Base-by-base conservation (phyloP, 2,888 invertebrate species). In the Cephus nigrinus region DNA sequence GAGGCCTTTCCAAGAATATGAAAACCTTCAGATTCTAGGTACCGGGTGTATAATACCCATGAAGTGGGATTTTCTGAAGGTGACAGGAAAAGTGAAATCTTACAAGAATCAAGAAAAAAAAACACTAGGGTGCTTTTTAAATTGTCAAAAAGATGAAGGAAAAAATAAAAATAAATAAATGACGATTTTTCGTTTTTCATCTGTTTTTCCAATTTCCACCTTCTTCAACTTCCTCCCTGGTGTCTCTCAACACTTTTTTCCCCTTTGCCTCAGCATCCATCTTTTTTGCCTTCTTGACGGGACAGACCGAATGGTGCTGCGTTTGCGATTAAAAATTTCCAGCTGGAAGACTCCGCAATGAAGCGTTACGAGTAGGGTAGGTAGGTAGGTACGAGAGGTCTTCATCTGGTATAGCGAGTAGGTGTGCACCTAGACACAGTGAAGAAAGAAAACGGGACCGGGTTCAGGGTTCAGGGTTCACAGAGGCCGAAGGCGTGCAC, bases 261-360 rank as follows among this genome's bases (percentile, higher is more conserved):
- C 15, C 75, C 30, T 72, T 34, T 40, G 31, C 68, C 72, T 72
- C 73, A 31, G 68, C 68, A 55, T 55, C 40, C 23, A 34, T 35
- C 74, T 75, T 55, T 32, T 73, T 69, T 77, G 76, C 40, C 69
- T 69, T 69, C 69, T 73, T 69, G 68, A 31, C 68, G 68, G 75
- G 23, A 55, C 55, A 55, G 55, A 55, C 9, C 69, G 15, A 30
- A 35, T 71, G 73, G 74, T 78, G 79, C 76, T 71, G 68, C 73
- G 80, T 80, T 75, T 75, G 79, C 81, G 83, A 83, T 84, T 80
- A 83, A 83, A 83, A 84, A 83, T 80, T 81, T 82, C 82, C 82
- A 83, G 76, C 75, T 76, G 80, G 79, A 74, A 75, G 79, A 69
- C 75, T 80, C 31, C 73, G 68, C 79, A 78, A 81, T 80, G 82